Percentiles rank a stretch among this genome's conserved stretches.
phyloP scores from a whole-genome alignment of 2,888 invertebrate genomes.

The Tachina lurida region DNA sequence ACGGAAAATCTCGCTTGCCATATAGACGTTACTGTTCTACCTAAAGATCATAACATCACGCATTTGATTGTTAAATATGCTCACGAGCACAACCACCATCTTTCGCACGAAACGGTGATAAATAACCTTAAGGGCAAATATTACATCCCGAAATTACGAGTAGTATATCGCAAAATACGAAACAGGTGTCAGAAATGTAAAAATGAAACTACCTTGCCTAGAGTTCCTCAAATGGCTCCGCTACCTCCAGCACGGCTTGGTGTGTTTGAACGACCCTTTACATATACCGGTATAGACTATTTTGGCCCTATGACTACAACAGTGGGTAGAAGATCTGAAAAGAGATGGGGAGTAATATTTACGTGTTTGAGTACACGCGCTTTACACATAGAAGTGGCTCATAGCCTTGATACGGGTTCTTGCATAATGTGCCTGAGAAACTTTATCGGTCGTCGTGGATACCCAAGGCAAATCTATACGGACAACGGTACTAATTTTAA shows the following conservation, averaged over 20 bases:
- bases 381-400: slow-evolving; percentile 61
- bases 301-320: slow-evolving; percentile 63
- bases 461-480: slow-evolving; percentile 62
- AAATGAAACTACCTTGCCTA: slow-evolving; percentile 50
- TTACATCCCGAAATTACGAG: slow-evolving; percentile 65
- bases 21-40: slow-evolving; percentile 44
- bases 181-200: slow-evolving; percentile 63
- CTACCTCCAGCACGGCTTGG: slow-evolving; percentile 39
- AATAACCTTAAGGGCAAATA: slow-evolving; percentile 59
- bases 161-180: slow-evolving; percentile 61
- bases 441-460: slow-evolving; percentile 63
- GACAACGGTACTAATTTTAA: slow-evolving; percentile 67
- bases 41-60: slow-evolving; percentile 49
- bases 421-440: slow-evolving; percentile 67
- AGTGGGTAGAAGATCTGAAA: slow-evolving; percentile 63
- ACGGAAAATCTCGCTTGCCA: slow-evolving; percentile 44
- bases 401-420: slow-evolving; percentile 48
- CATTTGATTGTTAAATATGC: slow-evolving; percentile 67
- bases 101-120: slow-evolving; percentile 60
- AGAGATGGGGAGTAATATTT: slow-evolving; percentile 67
- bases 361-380: slow-evolving; percentile 66
- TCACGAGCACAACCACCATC: slow-evolving; percentile 61
- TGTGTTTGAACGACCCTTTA: slow-evolving; percentile 57
- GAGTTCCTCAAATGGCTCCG: slow-evolving; percentile 57
- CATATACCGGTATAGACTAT: slow-evolving; percentile 57